Base-by-base conservation (phyloP, 2,113 vertebrate genomes). In the Dicentrarchus labrax region DNA sequence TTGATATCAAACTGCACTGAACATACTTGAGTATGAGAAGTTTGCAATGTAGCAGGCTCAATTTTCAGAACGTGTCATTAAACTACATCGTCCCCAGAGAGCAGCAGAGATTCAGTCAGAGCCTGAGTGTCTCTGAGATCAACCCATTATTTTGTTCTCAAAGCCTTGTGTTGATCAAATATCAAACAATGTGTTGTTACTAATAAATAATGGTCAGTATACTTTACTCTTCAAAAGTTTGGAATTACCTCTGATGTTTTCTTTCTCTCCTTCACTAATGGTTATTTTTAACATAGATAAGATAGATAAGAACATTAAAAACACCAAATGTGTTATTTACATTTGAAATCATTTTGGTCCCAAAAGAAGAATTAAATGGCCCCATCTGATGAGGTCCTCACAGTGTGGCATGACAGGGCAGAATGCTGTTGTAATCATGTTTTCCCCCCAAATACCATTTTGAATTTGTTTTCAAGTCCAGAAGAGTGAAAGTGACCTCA, bases 61-160 rank as follows among this genome's bases (percentile, higher is more conserved):
- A 22, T 15, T 19, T 72, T 39, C n/a, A 56, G 5, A 60, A 21
- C n/a, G 3, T 79, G 57, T 50, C 13, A 45, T 76, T 5, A 11
- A 6, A 24, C 38, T 16, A 1, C 7, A 11, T 15, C 1, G 16
- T 16, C 84, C 0, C 65, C 54, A 87, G 92, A 77, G 87, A 38
- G 84, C 82, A 80, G 86, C 78, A 92, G 70, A 86, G 77, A 69
- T 41, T 75, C 60, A 76, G 5, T 15, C 12, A 48, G 11, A 39
- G 39, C 64, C 47, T 15, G 1, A 22, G 10, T 22, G 5, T 43
- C 6, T 48, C 48, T 30, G 12, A 38, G 12, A 9, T 57, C 8
- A 45, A 51, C 22, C 72, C 16, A 15, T 24, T 2, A 22, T 56
- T 88, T 36, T 66, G 12, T 64, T 64, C 19, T 13, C n/a, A 62